A percentile compares a stretch with the other conserved stretches of the same genome.
Evolutionary conservation across 2,113 vertebrate species (phyloP).

Genomic region (Entomyzon cyanotis): DNA sequence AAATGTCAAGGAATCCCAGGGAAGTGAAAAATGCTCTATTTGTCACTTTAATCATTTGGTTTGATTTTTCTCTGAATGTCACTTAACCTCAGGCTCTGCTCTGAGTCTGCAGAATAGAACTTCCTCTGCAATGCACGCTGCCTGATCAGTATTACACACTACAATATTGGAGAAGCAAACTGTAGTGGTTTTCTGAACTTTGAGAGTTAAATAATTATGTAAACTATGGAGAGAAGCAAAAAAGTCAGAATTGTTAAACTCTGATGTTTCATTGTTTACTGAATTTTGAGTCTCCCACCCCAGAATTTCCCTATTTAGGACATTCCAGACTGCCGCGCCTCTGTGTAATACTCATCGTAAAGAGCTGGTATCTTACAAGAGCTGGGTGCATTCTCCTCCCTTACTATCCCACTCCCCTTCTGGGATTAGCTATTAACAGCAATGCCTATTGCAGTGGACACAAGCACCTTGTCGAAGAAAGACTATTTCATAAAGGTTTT

Average conservation of each 20-base stretch:
- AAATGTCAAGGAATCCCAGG: neutral
- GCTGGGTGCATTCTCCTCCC: constrained; percentile 45
- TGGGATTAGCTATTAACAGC: constrained; percentile 50
- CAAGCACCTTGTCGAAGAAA: constrained; percentile 65
- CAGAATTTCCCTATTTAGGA: constrained; percentile 1
- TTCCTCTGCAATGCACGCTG: constrained; percentile 8
- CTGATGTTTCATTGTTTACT: constrained; percentile 43
- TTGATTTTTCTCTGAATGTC: constrained; percentile 52
- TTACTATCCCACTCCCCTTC: neutral
- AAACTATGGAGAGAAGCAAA: constrained; percentile 37
- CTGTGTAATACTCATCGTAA: constrained; percentile 45
- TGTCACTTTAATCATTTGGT: constrained; percentile 35
- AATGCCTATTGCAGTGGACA: constrained; percentile 22
- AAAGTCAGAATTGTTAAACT: constrained; percentile 15
- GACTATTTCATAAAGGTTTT: constrained; percentile 53
- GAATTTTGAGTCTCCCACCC: constrained; percentile 31
- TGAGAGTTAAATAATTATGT: constrained; percentile 38
- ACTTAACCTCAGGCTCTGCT: constrained; percentile 42
- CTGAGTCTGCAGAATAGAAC: constrained; percentile 27
- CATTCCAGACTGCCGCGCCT: constrained; percentile 58
- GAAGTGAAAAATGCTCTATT: constrained; percentile 15
- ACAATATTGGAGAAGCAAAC: neutral
- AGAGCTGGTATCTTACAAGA: constrained; percentile 65
- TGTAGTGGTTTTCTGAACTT: constrained; percentile 18
- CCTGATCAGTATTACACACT: constrained; percentile 53